Evolutionary conservation across 2,113 vertebrate genomes (phyloP), one percentile per base, ranked within the genome.

Genomic region (Hippolais icterina): DNA sequence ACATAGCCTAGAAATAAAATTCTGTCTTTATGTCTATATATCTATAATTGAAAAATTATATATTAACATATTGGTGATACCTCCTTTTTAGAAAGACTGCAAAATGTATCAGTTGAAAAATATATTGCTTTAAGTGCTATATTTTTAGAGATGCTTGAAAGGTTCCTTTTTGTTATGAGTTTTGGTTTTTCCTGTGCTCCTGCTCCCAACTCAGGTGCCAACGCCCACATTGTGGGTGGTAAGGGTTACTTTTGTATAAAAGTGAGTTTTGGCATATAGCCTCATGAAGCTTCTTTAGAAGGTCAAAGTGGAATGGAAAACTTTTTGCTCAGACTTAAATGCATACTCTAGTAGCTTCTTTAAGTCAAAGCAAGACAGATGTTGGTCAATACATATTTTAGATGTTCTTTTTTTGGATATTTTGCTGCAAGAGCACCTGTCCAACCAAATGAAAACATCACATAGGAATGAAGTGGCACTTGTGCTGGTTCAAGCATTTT

Each of bases 301-400:
- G 89, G 93, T 94, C 92, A 90, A 70, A 93, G 28, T 37, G 82
- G 82, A 94, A 77, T 57, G 72, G 56, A 90, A 82, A 95, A 89
- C 57, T 95, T 89, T 49, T 57, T 39, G 44, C 41, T 80, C 10
- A 7, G 61, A 28, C 79, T 90, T 94, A 61, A 83, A 53, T 61
- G 54, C 54, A 69, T 53, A 29, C 19, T 46, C 7, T 24, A 87
- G 47, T 39, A n/a, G 23, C 54, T 78, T 52, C 72, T 77, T 93
- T 94, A 83, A 95, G 79, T 95, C 65, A 82, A 93, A 93, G 44
- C 27, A 57, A 96, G 86, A 61, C 97, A 97, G 97, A 96, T 97
- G 97, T 94, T 96, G 44, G 66, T 65, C 82, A 93, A 97, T 97
- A 59, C 95, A 97, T 97, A 97, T 97, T 97, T 97, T 96, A 97